Evolutionary conservation across 2,888 invertebrate species (phyloP), one percentile per base, ranked within the genome.

Genomic region (Chouioia cunea): DNA sequence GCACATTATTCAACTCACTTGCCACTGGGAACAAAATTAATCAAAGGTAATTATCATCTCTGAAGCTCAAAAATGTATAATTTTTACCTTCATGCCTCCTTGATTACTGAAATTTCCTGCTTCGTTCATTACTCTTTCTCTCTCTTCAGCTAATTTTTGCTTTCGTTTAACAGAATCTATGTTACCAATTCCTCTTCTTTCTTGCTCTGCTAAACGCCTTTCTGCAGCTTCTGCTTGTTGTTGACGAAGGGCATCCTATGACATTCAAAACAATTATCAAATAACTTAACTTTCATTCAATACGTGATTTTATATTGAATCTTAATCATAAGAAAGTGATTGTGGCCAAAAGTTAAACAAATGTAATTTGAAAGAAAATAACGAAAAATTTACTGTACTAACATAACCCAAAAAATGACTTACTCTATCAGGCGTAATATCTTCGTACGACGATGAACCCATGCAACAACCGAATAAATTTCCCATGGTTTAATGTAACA

Each of bases 141-240:
- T 84, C 68, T 91, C 90, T 16, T 88, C 87, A 0, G 87, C 84
- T n/a, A 87, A 84, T 76, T 89, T 87, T 79, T 92, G 91, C 83
- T 89, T 89, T 14, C 89, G 86, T 70, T 86, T 88, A 1, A 92
- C 86, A 57, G 87, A 88, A 20, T 89, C 89, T 0, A 90, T 87
- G 82, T 93, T 90, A 79, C 90, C 91, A 4, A 93, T 88, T 0
- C 93, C 93, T 3, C 91, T 87, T 0, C 85, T 80, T 36, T 90
- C 90, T 70, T 89, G 89, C 76, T 91, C 89, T 0, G 86, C 86
- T 0, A 88, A 87, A 1, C 93, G 87, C 57, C 87, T 88, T 81
- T 93, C 92, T 0, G 92, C 93, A 1, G 93, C 93, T 77, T 92
- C 92, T 6, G 89, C 87, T 77, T 90, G 90, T 79, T 91, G 90